Evolutionary conservation across 2,113 vertebrate genomes (phyloP).

Genomic region (Phylloscopus trochiloides): DNA sequence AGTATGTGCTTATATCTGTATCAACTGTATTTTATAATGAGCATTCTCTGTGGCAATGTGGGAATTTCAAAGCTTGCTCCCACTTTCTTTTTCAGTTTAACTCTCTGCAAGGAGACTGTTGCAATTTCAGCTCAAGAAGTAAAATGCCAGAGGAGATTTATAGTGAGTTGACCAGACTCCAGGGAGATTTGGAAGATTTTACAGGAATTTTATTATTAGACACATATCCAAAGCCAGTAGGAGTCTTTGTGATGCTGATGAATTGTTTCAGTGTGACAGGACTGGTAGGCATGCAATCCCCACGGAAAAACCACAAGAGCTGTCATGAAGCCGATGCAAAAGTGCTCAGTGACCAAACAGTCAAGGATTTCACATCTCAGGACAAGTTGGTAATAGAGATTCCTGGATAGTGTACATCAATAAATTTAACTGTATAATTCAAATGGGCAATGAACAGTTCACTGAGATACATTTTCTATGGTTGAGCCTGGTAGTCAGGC

Average conservation of each 20-base stretch:
- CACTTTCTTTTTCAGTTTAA: background rate
- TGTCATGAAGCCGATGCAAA: background rate
- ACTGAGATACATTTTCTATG: background rate
- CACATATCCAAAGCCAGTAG: background rate
- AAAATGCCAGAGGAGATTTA: constrained; percentile 23
- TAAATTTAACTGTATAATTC: background rate
- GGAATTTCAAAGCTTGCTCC: background rate
- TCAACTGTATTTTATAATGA: background rate
- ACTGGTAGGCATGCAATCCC: background rate
- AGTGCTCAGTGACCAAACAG: background rate
- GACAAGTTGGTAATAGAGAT: background rate
- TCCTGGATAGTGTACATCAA: background rate
- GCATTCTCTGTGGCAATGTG: background rate
- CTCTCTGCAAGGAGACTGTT: constrained; percentile 11
- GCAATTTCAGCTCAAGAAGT: constrained; percentile 29
- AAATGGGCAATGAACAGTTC: background rate
- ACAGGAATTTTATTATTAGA: constrained; percentile 7
- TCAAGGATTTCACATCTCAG: background rate
- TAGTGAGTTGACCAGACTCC: background rate
- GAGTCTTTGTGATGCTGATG: background rate
- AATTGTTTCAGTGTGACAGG: background rate
- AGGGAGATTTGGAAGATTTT: background rate
- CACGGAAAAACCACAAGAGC: background rate
- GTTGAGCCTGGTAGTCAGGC: background rate
- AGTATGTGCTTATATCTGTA: background rate